Conservation (phyloP, 2,888 invertebrate genomes). For the Hydraecia micacea region DNA sequence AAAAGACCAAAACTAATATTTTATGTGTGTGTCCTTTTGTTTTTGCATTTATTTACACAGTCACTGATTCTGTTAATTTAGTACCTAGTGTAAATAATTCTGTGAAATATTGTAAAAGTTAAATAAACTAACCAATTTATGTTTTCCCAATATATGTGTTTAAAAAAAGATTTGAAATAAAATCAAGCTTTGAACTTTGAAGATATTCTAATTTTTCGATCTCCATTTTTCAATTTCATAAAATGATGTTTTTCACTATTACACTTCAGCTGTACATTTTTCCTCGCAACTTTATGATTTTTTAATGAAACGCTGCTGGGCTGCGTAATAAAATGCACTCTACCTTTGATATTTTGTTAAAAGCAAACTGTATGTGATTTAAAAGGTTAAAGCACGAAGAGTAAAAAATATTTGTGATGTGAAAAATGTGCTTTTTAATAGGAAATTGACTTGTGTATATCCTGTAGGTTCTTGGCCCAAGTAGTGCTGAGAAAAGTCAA, state of each 20-base stretch:
- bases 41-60: no score
- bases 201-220: conserved; percentile 9
- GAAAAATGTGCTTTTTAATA: neutral
- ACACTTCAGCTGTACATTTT: conserved; percentile 32
- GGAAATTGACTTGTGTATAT: neutral
- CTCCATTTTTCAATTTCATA: conserved; percentile 27
- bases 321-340: neutral
- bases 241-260: conserved; percentile 1
- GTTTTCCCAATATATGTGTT: neutral
- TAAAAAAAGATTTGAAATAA: conserved; percentile 1
- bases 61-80: no score
- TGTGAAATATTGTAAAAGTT: no score
- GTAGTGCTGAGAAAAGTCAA: neutral
- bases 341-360: conserved; percentile 34
- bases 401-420: neutral
- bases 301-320: conserved; percentile 20
- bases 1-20: no score
- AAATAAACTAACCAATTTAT: no score
- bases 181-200: neutral
- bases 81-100: no score
- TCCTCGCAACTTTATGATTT: conserved; percentile 13
- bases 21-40: no score
- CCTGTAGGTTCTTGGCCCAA: neutral
- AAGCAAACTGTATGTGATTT: conserved; percentile 13
- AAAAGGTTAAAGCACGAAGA: neutral